phyloP scores from a whole-genome alignment of 2,888 invertebrate species.

The Oegoconia quadripuncta region DNA sequence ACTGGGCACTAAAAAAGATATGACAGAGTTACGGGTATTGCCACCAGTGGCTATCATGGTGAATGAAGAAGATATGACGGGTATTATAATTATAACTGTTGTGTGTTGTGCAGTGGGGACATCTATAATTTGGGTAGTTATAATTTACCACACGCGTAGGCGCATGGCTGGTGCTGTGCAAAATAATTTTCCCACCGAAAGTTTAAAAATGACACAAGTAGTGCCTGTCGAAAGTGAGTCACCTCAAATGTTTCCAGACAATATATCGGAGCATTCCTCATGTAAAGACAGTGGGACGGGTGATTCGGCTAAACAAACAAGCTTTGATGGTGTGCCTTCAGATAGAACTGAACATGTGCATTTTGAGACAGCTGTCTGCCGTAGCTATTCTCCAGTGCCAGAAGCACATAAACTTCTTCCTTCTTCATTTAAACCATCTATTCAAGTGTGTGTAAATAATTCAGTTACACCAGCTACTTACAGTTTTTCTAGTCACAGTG shows the following conservation, averaged over 20 bases:
- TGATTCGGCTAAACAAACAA: conserved; percentile 87
- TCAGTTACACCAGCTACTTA: conserved; percentile 76
- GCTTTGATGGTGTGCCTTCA: conserved; percentile 77
- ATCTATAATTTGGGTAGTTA: conserved; percentile 93
- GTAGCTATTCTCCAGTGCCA: conserved; percentile 70
- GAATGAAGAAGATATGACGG: conserved; percentile 87
- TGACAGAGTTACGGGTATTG: conserved; percentile 84
- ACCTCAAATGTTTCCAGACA: conserved; percentile 79
- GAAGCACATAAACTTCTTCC: conserved; percentile 74
- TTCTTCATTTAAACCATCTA: conserved; percentile 73
- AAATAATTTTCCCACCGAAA: conserved; percentile 63
- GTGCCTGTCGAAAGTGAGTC: conserved; percentile 75
- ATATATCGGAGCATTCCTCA: conserved; percentile 85
- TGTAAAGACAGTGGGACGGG: conserved; percentile 91
- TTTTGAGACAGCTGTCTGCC: conserved; percentile 65
- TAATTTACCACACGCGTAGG: conserved; percentile 91
- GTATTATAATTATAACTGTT: conserved; percentile 92
- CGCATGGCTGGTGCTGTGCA: conserved; percentile 76
- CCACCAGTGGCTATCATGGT: conserved; percentile 78
- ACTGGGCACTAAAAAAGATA: conserved; percentile 86
- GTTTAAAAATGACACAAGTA: conserved; percentile 71
- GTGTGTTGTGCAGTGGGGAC: conserved; percentile 95
- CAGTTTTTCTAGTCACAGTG: conserved; percentile 77
- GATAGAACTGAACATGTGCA: conserved; percentile 70
- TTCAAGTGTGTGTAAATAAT: conserved; percentile 75